Evolutionary conservation across 1,140 invertebrate genomes (phyloP).

Genomic region (Platyscapa corneri): DNA sequence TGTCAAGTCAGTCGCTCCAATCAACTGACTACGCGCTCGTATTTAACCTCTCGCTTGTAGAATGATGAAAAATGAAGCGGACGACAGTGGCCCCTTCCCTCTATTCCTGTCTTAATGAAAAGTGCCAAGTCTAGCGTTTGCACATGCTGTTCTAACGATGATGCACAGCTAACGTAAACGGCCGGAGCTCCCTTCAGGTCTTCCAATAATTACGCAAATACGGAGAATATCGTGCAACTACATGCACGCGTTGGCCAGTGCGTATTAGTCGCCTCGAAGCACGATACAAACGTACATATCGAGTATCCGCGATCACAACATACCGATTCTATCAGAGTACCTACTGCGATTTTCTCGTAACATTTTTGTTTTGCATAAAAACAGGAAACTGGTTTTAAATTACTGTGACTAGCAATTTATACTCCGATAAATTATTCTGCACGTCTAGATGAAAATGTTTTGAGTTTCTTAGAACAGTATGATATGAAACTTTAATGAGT

Average conservation of each 20-base stretch:
- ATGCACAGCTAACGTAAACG: not conserved
- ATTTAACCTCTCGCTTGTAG: not conserved
- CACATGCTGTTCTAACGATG: constrained; percentile 16
- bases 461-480: no score
- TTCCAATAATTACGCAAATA: constrained; percentile 20
- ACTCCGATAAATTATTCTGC: not conserved
- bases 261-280: not conserved
- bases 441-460: no score
- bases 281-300: no score
- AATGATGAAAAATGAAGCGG: constrained; percentile 15
- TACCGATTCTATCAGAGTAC: not conserved
- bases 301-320: not conserved
- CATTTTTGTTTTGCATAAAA: not conserved
- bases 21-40: not conserved
- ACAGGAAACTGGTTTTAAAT: not conserved
- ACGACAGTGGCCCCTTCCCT: not conserved
- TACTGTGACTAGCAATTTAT: not conserved
- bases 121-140: constrained; percentile 2
- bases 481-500: no score
- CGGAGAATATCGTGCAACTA: no score
- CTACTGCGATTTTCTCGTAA: not conserved
- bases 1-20: not conserved
- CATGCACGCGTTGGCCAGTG: no score
- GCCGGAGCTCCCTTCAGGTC: not conserved
- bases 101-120: constrained; percentile 9